Percentiles rank a stretch among this genome's conserved stretches.
These are phyloP conservation scores for Cariama cristata DNA, from an alignment of 2,113 vertebrate genomes.

Conservation along the genomic window DNA sequence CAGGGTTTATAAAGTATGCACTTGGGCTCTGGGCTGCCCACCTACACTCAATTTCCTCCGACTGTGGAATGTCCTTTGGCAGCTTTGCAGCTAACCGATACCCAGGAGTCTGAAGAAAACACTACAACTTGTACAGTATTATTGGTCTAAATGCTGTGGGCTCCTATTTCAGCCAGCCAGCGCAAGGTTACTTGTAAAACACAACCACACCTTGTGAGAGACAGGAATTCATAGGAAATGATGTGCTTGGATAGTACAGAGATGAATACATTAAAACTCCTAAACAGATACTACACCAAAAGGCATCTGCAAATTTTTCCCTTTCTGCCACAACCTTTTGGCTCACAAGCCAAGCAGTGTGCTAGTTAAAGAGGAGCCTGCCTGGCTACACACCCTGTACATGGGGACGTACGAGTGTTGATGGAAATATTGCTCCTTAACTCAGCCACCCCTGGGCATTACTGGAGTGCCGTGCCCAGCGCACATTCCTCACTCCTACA, in stretches of 20 bases:
- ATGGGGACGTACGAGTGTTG: rapidly evolving
- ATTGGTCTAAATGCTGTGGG: neutral
- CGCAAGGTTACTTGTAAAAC: neutral
- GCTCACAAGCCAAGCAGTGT: neutral
- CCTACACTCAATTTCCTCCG: slow-evolving; percentile 55
- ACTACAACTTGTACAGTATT: neutral
- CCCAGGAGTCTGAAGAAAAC: slow-evolving; percentile 8
- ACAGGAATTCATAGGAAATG: neutral
- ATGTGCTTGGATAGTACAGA: neutral
- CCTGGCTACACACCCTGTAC: neutral
- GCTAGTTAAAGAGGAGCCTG: neutral
- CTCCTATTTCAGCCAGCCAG: slow-evolving; percentile 22
- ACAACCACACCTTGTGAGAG: neutral
- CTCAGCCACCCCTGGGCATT: neutral
- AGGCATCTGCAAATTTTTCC: neutral
- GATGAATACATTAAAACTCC: neutral
- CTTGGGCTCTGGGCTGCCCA: slow-evolving; percentile 24
- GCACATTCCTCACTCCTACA: neutral
- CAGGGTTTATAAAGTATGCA: slow-evolving; percentile 12
- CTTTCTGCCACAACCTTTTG: neutral
- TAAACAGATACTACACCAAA: neutral
- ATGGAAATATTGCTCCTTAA: neutral
- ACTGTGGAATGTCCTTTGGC: slow-evolving; percentile 62
- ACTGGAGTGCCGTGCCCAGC: rapidly evolving
- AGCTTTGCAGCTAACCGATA: slow-evolving; percentile 17